Evolutionary conservation across 2,113 vertebrate genomes (phyloP).

Genomic region (Pao palembangensis): DNA sequence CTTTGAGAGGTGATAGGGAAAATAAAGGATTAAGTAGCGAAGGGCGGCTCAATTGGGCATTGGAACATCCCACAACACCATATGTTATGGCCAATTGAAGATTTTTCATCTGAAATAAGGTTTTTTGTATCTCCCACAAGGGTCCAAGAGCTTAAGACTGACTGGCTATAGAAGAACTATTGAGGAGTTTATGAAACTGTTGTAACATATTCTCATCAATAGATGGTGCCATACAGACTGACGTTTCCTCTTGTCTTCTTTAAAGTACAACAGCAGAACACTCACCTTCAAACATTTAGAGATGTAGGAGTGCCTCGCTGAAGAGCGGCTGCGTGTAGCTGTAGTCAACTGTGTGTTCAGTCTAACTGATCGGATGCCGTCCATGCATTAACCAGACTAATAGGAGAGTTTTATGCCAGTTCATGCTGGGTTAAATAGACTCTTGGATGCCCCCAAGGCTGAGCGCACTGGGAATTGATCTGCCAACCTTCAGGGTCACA

Average conservation of each 20-base stretch:
- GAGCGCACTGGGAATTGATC: constrained; percentile 66
- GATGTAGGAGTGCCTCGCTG: constrained; percentile 1
- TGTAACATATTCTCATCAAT: too few species aligned
- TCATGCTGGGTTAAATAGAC: constrained; percentile 54
- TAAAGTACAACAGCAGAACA: too few species aligned
- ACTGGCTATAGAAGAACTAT: too few species aligned
- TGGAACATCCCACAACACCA: too few species aligned
- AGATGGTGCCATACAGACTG: too few species aligned
- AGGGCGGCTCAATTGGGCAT: neutral
- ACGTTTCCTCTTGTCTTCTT: too few species aligned
- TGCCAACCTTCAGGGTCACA: constrained; percentile 71
- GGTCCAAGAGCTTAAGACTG: too few species aligned
- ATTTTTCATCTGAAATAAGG: too few species aligned
- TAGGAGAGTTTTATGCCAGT: constrained; percentile 28
- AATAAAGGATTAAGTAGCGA: neutral
- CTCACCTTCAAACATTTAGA: too few species aligned
- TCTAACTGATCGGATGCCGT: constrained; percentile 1
- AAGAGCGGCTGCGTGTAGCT: constrained; percentile 4
- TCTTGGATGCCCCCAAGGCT: constrained; percentile 35
- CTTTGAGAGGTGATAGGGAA: neutral
- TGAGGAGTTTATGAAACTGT: too few species aligned
- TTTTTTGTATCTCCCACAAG: too few species aligned
- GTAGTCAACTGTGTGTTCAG: constrained; percentile 2
- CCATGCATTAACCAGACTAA: constrained; percentile 31
- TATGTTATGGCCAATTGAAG: too few species aligned